Conservation (phyloP, 1,140 invertebrate species). For the Hylaeus anthracinus region DNA sequence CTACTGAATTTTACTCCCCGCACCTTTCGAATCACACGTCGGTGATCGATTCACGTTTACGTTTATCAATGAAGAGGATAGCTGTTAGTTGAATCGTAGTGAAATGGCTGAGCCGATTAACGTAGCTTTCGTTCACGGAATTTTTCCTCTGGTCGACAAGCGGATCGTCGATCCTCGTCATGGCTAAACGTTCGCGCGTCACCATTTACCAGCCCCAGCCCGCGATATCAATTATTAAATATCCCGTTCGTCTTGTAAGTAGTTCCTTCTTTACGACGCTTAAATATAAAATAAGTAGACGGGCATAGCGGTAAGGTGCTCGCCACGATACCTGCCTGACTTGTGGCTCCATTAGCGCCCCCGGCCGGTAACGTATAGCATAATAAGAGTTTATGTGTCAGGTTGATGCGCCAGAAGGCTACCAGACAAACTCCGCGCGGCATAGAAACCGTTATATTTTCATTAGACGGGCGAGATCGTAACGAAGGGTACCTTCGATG, state of each 20-base stretch:
- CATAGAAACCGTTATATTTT: constrained; percentile 81
- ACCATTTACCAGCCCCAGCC: constrained; percentile 21
- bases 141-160: background rate
- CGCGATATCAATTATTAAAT: constrained; percentile 73
- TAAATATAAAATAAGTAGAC: constrained; percentile 82
- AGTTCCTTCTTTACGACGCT: constrained; percentile 79
- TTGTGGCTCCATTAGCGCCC: constrained; percentile 81
- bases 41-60: no score
- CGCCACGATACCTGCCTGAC: constrained; percentile 73
- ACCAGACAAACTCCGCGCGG: constrained; percentile 77
- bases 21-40: no score
- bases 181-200: constrained; percentile 50
- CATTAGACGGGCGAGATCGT: constrained; percentile 71
- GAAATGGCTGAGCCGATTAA: no score
- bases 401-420: constrained; percentile 79
- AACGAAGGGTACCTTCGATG: constrained; percentile 71
- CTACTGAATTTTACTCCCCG: no score
- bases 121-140: background rate
- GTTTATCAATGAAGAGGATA: no score
- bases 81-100: no score
- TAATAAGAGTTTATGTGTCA: constrained; percentile 82
- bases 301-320: constrained; percentile 70
- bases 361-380: constrained; percentile 78
- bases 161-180: constrained; percentile 35
- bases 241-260: constrained; percentile 75